These are phyloP conservation scores for Tenthredo mesomela DNA, from an alignment of 2,888 invertebrate species.

Conservation along the genomic window DNA sequence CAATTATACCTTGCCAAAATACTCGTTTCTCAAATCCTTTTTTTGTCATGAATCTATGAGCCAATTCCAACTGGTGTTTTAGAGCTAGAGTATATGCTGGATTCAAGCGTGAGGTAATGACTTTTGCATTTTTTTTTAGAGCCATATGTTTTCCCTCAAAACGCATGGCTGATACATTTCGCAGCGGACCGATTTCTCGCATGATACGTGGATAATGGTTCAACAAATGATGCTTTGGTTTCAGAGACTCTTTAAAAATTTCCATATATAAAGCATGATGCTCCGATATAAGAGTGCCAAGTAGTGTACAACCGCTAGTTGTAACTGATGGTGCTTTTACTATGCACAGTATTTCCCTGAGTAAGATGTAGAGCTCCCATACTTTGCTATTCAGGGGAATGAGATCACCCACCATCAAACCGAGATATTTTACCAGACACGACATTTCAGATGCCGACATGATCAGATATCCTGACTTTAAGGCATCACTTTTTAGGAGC, in stretches of 20 bases:
- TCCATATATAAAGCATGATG: conserved; percentile 52
- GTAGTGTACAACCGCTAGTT: conserved; percentile 2
- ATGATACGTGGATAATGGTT: conserved; percentile 45
- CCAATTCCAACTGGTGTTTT: not conserved
- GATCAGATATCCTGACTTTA: conserved; percentile 30
- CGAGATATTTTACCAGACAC: conserved; percentile 55
- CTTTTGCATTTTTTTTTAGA: conserved; percentile 2
- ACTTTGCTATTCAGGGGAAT: conserved; percentile 17
- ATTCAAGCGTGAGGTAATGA: not conserved
- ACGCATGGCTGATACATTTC: conserved; percentile 20
- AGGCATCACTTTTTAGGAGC: conserved; percentile 32
- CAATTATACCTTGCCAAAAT: not conserved
- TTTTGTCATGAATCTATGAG: not conserved
- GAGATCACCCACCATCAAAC: conserved; percentile 54
- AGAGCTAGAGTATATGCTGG: conserved; percentile 9
- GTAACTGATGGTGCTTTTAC: conserved; percentile 10
- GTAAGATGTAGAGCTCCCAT: conserved; percentile 32
- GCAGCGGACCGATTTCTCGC: conserved; percentile 40
- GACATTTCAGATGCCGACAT: conserved; percentile 57
- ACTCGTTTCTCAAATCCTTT: conserved; percentile 12
- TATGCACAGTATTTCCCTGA: conserved; percentile 50
- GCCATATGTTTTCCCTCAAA: conserved; percentile 16
- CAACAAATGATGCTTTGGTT: conserved; percentile 42
- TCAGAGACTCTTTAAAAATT: conserved; percentile 32
- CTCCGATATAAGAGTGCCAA: conserved; percentile 42